These are phyloP conservation scores for Oriolus oriolus DNA, from an alignment of 2,113 vertebrate genomes.

Conservation along the genomic window DNA sequence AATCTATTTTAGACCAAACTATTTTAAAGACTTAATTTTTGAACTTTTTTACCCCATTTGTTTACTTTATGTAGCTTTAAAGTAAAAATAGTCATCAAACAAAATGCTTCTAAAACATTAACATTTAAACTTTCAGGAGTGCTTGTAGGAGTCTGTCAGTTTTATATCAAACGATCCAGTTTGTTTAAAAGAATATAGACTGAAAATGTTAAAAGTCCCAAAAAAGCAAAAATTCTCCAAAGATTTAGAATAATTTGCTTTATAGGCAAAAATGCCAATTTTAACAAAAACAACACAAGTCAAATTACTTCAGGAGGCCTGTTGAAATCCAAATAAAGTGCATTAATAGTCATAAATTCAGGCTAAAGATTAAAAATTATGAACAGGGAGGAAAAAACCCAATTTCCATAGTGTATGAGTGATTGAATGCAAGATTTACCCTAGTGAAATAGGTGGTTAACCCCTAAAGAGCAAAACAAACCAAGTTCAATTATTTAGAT, in stretches of 20 bases:
- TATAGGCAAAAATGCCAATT: background rate
- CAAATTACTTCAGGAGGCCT: background rate
- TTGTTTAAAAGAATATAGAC: background rate
- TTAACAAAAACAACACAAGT: background rate
- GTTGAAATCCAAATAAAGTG: background rate
- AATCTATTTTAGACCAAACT: background rate
- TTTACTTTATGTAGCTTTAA: background rate
- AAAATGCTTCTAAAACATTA: background rate
- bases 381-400: background rate
- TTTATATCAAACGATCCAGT: background rate
- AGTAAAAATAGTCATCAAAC: background rate
- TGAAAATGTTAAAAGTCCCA: background rate
- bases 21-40: background rate
- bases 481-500: background rate
- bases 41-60: fast-evolving
- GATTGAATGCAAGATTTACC: background rate
- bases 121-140: background rate
- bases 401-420: background rate
- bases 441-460: background rate
- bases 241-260: background rate
- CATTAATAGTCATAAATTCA: background rate
- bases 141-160: background rate
- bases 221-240: background rate
- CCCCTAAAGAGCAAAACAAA: background rate
- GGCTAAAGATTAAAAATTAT: background rate